Base-by-base conservation (phyloP, 2,888 invertebrate genomes). In the Achlya flavicornis region DNA sequence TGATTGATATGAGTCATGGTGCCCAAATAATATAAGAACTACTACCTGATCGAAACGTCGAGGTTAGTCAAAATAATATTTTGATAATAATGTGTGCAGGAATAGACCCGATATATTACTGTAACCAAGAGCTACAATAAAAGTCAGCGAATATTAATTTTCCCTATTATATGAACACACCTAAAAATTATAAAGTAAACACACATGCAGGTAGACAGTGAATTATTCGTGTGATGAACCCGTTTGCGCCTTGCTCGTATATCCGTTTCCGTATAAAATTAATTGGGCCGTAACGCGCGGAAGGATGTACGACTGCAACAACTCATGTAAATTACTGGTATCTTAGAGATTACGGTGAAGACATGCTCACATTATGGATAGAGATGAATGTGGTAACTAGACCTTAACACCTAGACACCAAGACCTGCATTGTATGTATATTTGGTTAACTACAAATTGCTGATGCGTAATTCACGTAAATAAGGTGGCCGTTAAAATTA, bases 201-300 rank as follows among this genome's bases (percentile, higher is more conserved):
- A 63, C 66, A 46, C 61, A 60, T 60, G 60, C 41, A 60, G 60
- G 57, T 67, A 76, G 68, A 75, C 75, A 72, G 78, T 84, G 85
- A 85, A 87, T 88, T 86, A 88, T 84, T 85, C 82, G 80, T 86
- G 86, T 86, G 86, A 88, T 87, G 89, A 89, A 83, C 85, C 87
- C 88, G 86, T 89, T 92, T 90, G 86, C 87, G 88, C 85, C 82
- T 83, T 80, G 86, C 87, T 86, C 84, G 83, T 86, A 88, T 90
- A 89, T 92, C 92, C 91, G 90, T 85, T 92, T 92, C 92, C 92
- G 91, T 85, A 85, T 89, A 87, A 91, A 89, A 93, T 93, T 92
- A 92, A 93, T 92, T 90, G 91, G 90, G 76, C 89, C 85, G 87
- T 89, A 87, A 88, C 88, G 81, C 79, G 81, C 89, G 92, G 92